phyloP scores from a whole-genome alignment of 2,888 invertebrate genomes.

The Seira musarum region DNA sequence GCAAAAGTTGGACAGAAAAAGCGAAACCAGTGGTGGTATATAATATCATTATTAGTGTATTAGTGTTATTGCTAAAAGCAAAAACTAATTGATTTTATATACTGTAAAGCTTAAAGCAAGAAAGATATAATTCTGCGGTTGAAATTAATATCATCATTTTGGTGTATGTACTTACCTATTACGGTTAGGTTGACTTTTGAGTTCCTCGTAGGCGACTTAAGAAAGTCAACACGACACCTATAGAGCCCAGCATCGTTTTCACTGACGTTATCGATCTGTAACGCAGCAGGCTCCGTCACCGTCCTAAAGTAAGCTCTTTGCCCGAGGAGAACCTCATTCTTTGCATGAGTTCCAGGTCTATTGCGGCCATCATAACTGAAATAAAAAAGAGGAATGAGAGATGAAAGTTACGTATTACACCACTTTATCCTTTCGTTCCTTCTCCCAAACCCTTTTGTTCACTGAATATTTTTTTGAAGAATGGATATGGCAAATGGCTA shows the following conservation, averaged over 20 bases:
- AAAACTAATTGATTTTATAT: constrained; percentile 58
- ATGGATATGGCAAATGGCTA: neutral
- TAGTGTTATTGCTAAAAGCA: constrained; percentile 35
- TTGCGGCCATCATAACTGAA: constrained; percentile 69
- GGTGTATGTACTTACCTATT: constrained; percentile 71
- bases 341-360: constrained; percentile 68
- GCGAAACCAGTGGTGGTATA: constrained; percentile 2
- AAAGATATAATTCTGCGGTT: constrained; percentile 1
- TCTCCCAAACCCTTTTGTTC: neutral
- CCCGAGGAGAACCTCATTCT: constrained; percentile 70
- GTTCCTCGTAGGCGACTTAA: constrained; percentile 72
- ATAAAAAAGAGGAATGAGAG: constrained; percentile 37
- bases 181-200: constrained; percentile 72
- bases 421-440: neutral
- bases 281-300: constrained; percentile 69
- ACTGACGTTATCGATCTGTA: constrained; percentile 70
- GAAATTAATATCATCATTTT: neutral
- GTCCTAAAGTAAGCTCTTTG: constrained; percentile 70
- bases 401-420: constrained; percentile 34
- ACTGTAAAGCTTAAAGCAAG: constrained; percentile 39
- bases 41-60: constrained; percentile 25
- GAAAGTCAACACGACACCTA: constrained; percentile 72
- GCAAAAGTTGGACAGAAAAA: constrained; percentile 11
- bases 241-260: constrained; percentile 72
- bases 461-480: neutral